Evolutionary conservation across 1,140 invertebrate genomes (phyloP), one percentile per base, ranked within the genome.

Genomic region (Penaeus japonicus): DNA sequence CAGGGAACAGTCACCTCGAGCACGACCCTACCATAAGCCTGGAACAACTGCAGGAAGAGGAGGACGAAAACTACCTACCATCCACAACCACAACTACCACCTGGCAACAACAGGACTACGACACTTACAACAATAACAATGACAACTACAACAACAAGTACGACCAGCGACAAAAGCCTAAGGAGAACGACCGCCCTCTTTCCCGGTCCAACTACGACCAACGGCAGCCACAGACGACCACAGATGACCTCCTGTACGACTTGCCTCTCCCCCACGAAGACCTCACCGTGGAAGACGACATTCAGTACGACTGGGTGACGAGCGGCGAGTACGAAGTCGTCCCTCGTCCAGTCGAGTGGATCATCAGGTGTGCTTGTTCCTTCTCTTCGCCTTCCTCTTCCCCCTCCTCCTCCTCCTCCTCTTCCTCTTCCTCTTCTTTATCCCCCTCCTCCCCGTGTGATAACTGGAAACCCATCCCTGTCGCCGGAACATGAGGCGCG

Each of bases 301-400:
- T 54, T 17, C 27, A 81, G 47, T 89, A 82, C 54, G 55, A 82
- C 84, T 77, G 86, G 59, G 86, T 89, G 24, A 89, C 80, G 65
- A 85, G 79, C 54, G 89, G 86, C 84, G 82, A 89, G 47, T 85
- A 86, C 79, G 89, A 89, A 57, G 82, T 53, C 10, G 84, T 89
- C 15, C 77, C 85, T 27, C 84, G 86, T 78, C 83, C 82, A 57
- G 89, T 89, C 59, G 83, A 89, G 84, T 89, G 89, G 89, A 89
- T 89, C 39, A 53, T 89, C 18, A 62, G 89, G 84, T 89, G 89
- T 53, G 80, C 85, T 47, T 89, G 89, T 75, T 39, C 20, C 22
- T 5, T 35, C 22, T n/a, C 53, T 18, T 88, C 80, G 20, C 65
- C 75, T n/a, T 24, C 53, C 80, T 15, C n/a, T 22, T 15, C 22